A percentile compares a stretch with the other conserved stretches of the same genome.
These are phyloP conservation scores for Diglossa cyanea DNA, from an alignment of 2,797 vertebrate genomes.

Conservation along the genomic window DNA sequence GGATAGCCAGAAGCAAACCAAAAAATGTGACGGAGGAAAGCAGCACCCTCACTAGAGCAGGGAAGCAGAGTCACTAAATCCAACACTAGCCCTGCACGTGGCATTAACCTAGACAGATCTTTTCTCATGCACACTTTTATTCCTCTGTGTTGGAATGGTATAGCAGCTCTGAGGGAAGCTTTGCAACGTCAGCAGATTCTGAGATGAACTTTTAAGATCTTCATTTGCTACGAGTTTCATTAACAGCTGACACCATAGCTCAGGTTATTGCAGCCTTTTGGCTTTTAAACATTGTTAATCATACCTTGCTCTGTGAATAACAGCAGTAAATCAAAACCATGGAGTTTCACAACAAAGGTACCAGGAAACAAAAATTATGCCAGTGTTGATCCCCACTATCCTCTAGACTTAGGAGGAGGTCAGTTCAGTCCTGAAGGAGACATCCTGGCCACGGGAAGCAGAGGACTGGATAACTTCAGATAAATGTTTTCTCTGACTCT, in stretches of 20 bases:
- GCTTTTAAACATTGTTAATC: neutral
- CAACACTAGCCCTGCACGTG: neutral
- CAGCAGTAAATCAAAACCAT: neutral
- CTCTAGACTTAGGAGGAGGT: neutral
- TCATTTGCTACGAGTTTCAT: neutral
- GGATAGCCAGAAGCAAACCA: neutral
- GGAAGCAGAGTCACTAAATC: neutral
- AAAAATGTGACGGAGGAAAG: neutral
- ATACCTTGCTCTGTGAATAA: neutral
- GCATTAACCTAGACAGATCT: neutral
- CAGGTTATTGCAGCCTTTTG: neutral
- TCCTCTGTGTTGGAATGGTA: neutral
- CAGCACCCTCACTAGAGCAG: neutral
- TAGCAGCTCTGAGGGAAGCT: neutral
- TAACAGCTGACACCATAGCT: neutral
- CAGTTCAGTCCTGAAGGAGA: neutral
- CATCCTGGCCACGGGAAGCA: neutral
- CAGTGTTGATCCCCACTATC: neutral
- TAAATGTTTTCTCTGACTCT: neutral
- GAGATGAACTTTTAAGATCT: neutral
- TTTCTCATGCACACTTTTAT: neutral
- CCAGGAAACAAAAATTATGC: neutral
- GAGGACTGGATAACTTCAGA: neutral
- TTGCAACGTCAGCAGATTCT: neutral
- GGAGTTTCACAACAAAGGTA: neutral